Evolutionary conservation across 2,888 invertebrate species (phyloP).

Genomic region (Lepidocyrtoides sp.): DNA sequence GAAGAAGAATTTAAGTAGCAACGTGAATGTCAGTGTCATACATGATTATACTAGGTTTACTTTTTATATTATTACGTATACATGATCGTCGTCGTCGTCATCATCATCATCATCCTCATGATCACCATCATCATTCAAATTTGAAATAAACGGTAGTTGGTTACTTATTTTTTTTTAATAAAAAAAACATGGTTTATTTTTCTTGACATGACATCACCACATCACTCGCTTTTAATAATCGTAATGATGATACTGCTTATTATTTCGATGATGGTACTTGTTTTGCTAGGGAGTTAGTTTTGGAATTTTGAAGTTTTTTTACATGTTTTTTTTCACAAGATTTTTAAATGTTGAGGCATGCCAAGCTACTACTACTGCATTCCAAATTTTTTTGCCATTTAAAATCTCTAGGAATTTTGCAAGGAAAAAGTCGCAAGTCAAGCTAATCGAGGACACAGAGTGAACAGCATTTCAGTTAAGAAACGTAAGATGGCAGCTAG

Average conservation of each 20-base stretch:
- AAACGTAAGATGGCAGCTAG: slow-evolving; percentile 41
- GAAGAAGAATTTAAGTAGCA: slow-evolving; percentile 57
- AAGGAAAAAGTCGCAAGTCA: slow-evolving; percentile 27
- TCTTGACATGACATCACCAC: slow-evolving; percentile 45
- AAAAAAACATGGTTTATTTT: not conserved
- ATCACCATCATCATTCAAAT: slow-evolving; percentile 26
- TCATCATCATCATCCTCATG: not conserved
- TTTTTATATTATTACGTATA: too few species aligned
- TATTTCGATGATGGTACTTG: slow-evolving; percentile 2
- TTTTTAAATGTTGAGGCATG: not conserved
- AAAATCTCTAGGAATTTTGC: not conserved
- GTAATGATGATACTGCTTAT: slow-evolving; percentile 39
- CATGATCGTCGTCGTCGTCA: too few species aligned
- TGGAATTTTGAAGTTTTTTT: slow-evolving; percentile 28
- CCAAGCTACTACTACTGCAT: not conserved
- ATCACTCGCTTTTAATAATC: slow-evolving; percentile 43
- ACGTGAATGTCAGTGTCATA: slow-evolving; percentile 64
- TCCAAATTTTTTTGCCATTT: slow-evolving; percentile 4
- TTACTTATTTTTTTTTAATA: not conserved
- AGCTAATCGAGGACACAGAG: slow-evolving; percentile 16
- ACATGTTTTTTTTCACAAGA: not conserved
- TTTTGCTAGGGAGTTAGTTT: slow-evolving; percentile 13
- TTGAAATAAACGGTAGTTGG: slow-evolving; percentile 8
- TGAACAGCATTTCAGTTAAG: not conserved
- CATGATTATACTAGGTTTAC: slow-evolving; percentile 43